A percentile compares a stretch with the other conserved stretches of the same genome.
phyloP scores from a whole-genome alignment of 1,140 invertebrate genomes.

The Manduca sexta region DNA sequence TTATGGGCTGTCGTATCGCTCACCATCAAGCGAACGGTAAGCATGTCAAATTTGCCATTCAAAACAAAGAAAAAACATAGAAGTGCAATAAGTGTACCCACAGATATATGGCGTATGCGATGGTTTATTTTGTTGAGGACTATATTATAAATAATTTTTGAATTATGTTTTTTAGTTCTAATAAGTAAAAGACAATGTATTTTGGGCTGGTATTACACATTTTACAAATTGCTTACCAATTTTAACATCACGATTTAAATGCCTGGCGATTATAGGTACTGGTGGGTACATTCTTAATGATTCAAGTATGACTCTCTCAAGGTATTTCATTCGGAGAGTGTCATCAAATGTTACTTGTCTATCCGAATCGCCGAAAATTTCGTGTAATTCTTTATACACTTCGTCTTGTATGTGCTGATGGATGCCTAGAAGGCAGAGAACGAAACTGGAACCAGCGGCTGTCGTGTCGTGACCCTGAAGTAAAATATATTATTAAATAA shows the following conservation, averaged over 20 bases:
- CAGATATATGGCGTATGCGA: too few relatives aligned
- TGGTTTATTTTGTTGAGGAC: too few relatives aligned
- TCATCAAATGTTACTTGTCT: constrained; percentile 83
- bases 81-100: too few relatives aligned
- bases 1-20: too few relatives aligned
- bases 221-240: too few relatives aligned
- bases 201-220: too few relatives aligned
- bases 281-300: constrained; percentile 88
- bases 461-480: constrained; percentile 90
- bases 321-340: constrained; percentile 87
- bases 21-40: too few relatives aligned
- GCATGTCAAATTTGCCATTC: too few relatives aligned
- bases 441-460: constrained; percentile 89
- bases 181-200: too few relatives aligned
- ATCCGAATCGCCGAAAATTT: constrained; percentile 87
- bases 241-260: constrained; percentile 73
- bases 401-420: constrained; percentile 84
- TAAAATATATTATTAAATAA: too few relatives aligned
- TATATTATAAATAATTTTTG: too few relatives aligned
- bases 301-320: constrained; percentile 89
- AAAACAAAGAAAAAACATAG: too few relatives aligned
- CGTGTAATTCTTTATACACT: constrained; percentile 86
- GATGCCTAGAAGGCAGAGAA: constrained; percentile 85
- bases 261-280: constrained; percentile 85
- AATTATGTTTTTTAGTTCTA: not conserved